Evolutionary conservation across 2,888 invertebrate genomes (phyloP), one percentile per base, ranked within the genome.

Genomic region (Hydrotaea cyrtoneurina): DNA sequence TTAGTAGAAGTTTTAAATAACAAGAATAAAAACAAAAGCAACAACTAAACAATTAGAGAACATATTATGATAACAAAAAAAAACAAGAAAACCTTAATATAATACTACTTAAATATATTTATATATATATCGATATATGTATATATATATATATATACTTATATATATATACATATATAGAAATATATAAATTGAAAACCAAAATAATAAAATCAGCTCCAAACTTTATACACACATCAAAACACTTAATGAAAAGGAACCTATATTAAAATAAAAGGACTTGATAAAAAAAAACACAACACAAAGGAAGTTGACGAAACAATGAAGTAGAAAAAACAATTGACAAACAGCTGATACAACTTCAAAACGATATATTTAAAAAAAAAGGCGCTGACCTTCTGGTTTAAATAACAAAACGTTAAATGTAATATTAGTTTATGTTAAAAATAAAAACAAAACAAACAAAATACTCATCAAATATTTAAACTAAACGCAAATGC

Each of bases 331-430:
- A 82, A 85, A 74, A 72, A 39, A 71, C 80, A 76, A 82, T 74
- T 57, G 50, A 87, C 85, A 82, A 87, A 86, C 2, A 86, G 85
- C 88, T 87, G 86, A 83, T 87, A 86, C 85, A 80, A 76, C 87
- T 88, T 87, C 86, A 86, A 85, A 80, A 86, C 31, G 86, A 87
- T 81, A 85, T 86, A 86, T 82, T 21, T 59, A 86, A 72, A 84
- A 31, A 31, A 31, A 72, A 80, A 87, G 86, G 82, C 88, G 89
- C 87, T 89, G 89, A 87, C 88, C 89, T 87, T 82, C 86, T 89
- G 88, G 86, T 86, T 87, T 82, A 86, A 43, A 85, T 31, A 80
- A 84, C 75, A 77, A 86, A 83, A 66, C 76, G 77, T 83, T 23
- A 78, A 73, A 82, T 82, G 82, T 80, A 74, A 66, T 53, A 39